phyloP scores from a whole-genome alignment of 2,888 invertebrate genomes.

The Fabriciana adippe region DNA sequence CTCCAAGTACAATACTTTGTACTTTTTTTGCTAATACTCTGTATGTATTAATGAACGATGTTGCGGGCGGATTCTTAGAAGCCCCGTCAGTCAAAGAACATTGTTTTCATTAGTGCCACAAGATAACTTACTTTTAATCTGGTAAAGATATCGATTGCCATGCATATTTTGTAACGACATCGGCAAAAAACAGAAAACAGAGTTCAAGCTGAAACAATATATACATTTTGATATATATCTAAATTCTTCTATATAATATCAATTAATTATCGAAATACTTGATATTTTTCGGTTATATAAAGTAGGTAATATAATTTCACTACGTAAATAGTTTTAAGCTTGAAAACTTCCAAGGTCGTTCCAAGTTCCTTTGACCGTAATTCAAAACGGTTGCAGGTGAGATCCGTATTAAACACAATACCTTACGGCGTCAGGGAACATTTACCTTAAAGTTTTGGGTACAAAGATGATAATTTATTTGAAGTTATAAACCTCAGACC shows the following conservation, averaged over 20 bases:
- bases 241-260: neutral
- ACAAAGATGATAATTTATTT: slow-evolving; percentile 37
- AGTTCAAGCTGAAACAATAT: too few species aligned
- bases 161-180: too few species aligned
- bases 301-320: slow-evolving; percentile 2
- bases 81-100: too few species aligned
- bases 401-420: slow-evolving; percentile 28
- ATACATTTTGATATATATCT: neutral
- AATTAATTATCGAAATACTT: too few species aligned
- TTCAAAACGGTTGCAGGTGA: slow-evolving; percentile 36
- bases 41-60: too few species aligned
- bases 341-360: slow-evolving; percentile 16
- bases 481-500: slow-evolving; percentile 18
- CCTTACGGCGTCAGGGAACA: slow-evolving; percentile 29
- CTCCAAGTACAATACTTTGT: too few species aligned
- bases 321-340: slow-evolving; percentile 3
- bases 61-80: too few species aligned
- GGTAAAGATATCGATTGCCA: too few species aligned
- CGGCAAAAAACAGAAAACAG: too few species aligned
- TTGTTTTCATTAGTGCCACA: too few species aligned
- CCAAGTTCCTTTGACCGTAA: slow-evolving; percentile 17
- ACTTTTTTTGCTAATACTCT: too few species aligned
- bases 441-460: slow-evolving; percentile 38
- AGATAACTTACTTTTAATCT: too few species aligned
- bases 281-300: neutral